These are phyloP conservation scores for Druon quercuslanigerum DNA, from an alignment of 1,140 invertebrate species.

Conservation along the genomic window DNA sequence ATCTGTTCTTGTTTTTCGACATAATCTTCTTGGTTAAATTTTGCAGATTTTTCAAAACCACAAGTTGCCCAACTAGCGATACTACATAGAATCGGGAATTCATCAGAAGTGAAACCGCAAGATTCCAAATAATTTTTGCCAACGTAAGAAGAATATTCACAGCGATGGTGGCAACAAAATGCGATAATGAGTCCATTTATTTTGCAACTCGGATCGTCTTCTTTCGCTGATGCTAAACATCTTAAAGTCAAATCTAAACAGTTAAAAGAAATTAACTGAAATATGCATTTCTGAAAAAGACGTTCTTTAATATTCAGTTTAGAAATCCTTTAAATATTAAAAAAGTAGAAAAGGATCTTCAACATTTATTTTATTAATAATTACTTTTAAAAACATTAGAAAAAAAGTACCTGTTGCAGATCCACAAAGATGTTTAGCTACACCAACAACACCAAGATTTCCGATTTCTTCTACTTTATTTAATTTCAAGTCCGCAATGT, in stretches of 20 bases:
- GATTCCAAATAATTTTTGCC: conserved; percentile 79
- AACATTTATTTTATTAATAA: neutral
- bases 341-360: no score
- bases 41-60: conserved; percentile 75
- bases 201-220: conserved; percentile 59
- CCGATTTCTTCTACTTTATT: conserved; percentile 76
- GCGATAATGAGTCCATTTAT: conserved; percentile 83
- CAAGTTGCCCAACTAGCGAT: conserved; percentile 91
- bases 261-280: conserved; percentile 1
- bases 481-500: conserved; percentile 84
- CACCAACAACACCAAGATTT: conserved; percentile 78
- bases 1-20: conserved; percentile 7
- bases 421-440: conserved; percentile 92
- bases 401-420: conserved; percentile 82
- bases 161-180: conserved; percentile 92
- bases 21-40: conserved; percentile 33
- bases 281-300: no score
- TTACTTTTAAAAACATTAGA: conserved; percentile 28
- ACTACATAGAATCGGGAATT: conserved; percentile 86
- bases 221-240: conserved; percentile 77
- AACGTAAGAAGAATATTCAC: conserved; percentile 82
- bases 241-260: conserved; percentile 82
- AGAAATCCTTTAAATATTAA: neutral
- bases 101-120: conserved; percentile 77
- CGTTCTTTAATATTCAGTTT: conserved; percentile 33